Base-by-base conservation (phyloP, 2,797 vertebrate species). In the Psittacula echo region DNA sequence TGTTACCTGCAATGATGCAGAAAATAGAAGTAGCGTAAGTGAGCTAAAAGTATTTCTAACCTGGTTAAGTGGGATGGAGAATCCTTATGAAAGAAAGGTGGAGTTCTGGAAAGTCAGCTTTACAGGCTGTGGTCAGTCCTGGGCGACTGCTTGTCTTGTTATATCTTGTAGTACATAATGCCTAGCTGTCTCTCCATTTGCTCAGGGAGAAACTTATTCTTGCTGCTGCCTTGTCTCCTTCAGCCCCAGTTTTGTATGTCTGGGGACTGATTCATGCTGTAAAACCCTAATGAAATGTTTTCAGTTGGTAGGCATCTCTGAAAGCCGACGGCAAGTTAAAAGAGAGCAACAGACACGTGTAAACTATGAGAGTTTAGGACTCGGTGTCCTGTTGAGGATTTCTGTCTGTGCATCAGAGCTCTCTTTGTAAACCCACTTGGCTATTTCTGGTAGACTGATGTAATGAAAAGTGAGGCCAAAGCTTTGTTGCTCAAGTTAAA, bases 111-210 rank as follows among this genome's bases (percentile, higher is more conserved):
- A 32, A 51, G 16, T 7, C 32, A 68, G 11, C 26, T 83, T 68
- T 51, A 42, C 23, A 54, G 47, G 30, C 16, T 0, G 0, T 24
- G 23, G 19, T 41, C 21, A 42, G 15, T 53, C 23, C 54, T 8
- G 26, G 32, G 53, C 1, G 0, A 27, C 45, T 32, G 15, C 0
- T 47, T 13, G 4, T 37, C 47, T 76, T 17, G 0, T 66, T 30
- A 2, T 30, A 13, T 23, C 9, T 29, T 82, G 19, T 16, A 47
- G 12, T 9, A 9, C 1, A 1, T 11, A 34, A 22, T 32, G 10
- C 16, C 26, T 48, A 56, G 18, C 22, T 17, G 54, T 51, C 14
- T 51, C 5, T 45, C 54, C 7, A 0, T 64, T 89, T 86, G 11
- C 39, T 92, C 34, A 32, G 70, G 8, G 41, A 68, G 13, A 24